Conservation (phyloP, 2,888 invertebrate genomes). For the Steinernema carpocapsae region DNA sequence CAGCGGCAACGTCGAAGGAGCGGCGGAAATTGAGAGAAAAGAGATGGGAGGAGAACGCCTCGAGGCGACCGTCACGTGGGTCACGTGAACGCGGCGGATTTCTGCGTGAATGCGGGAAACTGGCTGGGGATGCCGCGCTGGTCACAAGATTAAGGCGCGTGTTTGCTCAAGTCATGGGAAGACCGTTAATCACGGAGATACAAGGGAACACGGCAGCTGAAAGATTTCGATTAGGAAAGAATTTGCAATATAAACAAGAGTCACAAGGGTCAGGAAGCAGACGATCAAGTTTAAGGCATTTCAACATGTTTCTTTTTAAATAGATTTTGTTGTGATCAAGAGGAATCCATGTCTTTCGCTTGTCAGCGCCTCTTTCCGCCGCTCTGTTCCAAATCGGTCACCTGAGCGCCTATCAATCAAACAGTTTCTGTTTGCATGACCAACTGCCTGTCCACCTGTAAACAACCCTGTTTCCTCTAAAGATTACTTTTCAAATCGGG, state of each 20-base stretch:
- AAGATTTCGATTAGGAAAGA: not conserved
- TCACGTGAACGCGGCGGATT: constrained; percentile 16
- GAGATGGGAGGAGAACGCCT: constrained; percentile 22
- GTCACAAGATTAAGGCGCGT: not conserved
- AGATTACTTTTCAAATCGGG: too few relatives aligned
- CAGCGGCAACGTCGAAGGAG: not conserved
- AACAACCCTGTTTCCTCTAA: too few relatives aligned
- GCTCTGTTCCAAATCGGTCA: too few relatives aligned
- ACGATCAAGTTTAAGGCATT: not conserved
- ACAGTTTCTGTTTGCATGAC: too few relatives aligned
- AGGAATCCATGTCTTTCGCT: too few relatives aligned
- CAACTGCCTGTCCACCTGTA: too few relatives aligned
- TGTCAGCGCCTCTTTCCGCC: too few relatives aligned
- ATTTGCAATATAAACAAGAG: not conserved
- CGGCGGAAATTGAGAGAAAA: constrained; percentile 29
- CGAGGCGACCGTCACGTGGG: constrained; percentile 13
- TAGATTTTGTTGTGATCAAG: not conserved
- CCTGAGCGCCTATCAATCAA: too few relatives aligned
- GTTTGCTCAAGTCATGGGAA: not conserved
- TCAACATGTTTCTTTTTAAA: not conserved
- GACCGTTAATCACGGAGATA: not conserved
- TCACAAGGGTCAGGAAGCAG: not conserved
- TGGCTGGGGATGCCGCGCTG: not conserved
- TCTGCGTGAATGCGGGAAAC: not conserved
- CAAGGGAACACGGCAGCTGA: not conserved